Evolutionary conservation across 1,140 invertebrate species (phyloP).

Genomic region (Diorhabda elongata): DNA sequence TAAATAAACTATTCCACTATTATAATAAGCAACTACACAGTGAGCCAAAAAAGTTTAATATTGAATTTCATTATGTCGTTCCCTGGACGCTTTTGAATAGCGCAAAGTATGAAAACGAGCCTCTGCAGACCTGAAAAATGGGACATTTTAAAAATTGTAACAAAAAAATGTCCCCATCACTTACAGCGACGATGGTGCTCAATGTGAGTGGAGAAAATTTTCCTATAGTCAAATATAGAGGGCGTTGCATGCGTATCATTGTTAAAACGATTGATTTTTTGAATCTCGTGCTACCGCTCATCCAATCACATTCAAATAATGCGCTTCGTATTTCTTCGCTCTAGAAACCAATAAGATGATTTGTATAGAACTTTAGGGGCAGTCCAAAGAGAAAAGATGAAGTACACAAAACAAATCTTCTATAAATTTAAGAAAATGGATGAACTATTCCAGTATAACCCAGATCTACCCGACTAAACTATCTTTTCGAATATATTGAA

Average conservation of each 20-base stretch:
- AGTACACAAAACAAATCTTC: too few species aligned
- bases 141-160: slow-evolving; percentile 1
- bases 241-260: slow-evolving; percentile 35
- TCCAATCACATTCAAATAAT: slow-evolving; percentile 39
- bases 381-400: too few species aligned
- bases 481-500: too few species aligned
- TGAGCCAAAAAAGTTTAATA: too few species aligned
- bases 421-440: background rate
- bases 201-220: slow-evolving; percentile 40
- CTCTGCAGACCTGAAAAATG: slow-evolving; percentile 23
- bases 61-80: background rate
- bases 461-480: too few species aligned
- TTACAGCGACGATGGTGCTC: slow-evolving; percentile 37
- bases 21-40: too few species aligned
- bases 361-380: too few species aligned
- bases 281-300: slow-evolving; percentile 29
- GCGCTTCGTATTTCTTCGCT: slow-evolving; percentile 26
- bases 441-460: too few species aligned
- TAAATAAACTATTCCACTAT: too few species aligned
- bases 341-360: slow-evolving; percentile 29
- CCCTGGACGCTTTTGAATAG: slow-evolving; percentile 27
- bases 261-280: slow-evolving; percentile 39
- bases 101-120: slow-evolving; percentile 32
- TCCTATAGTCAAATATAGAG: slow-evolving; percentile 40
- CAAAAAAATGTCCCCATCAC: background rate